Conservation (phyloP, 2,888 invertebrate genomes). For the Acleris emargana region DNA sequence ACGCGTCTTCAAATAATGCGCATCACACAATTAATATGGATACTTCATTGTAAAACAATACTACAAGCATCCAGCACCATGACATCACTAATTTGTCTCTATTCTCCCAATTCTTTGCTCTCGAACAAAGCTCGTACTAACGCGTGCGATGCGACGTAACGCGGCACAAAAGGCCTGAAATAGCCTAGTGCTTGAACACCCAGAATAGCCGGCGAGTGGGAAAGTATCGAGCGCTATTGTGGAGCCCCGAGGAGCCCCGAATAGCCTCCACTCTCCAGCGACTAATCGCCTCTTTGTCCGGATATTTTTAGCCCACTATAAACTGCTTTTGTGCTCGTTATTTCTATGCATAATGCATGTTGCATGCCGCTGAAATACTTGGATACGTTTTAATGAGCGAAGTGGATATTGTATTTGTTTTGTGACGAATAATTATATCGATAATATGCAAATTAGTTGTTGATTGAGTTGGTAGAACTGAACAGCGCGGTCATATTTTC, state of each 20-base stretch:
- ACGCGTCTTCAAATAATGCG: too few relatives aligned
- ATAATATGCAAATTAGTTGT: too few relatives aligned
- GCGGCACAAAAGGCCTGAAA: constrained; percentile 60
- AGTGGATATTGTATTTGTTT: constrained; percentile 1
- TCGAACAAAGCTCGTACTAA: constrained; percentile 14
- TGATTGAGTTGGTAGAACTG: too few relatives aligned
- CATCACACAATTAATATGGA: too few relatives aligned
- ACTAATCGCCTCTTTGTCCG: constrained; percentile 48
- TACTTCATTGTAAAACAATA: too few relatives aligned
- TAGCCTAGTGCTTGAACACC: constrained; percentile 62
- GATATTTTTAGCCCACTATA: constrained; percentile 44
- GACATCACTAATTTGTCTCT: constrained; percentile 7
- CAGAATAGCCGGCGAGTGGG: constrained; percentile 63
- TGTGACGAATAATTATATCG: background rate
- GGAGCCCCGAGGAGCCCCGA: constrained; percentile 45
- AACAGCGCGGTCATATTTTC: too few relatives aligned
- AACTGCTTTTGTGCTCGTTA: constrained; percentile 20
- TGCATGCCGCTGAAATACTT: constrained; percentile 12
- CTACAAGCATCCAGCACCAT: background rate
- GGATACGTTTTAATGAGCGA: background rate
- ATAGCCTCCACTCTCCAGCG: constrained; percentile 60
- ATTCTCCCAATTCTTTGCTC: constrained; percentile 1
- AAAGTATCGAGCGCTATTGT: constrained; percentile 69
- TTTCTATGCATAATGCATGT: constrained; percentile 32
- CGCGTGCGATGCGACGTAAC: background rate